Percentiles rank a stretch among this genome's conserved stretches.
Evolutionary conservation across 2,888 invertebrate genomes (phyloP).

Genomic region (Lingula anatina): DNA sequence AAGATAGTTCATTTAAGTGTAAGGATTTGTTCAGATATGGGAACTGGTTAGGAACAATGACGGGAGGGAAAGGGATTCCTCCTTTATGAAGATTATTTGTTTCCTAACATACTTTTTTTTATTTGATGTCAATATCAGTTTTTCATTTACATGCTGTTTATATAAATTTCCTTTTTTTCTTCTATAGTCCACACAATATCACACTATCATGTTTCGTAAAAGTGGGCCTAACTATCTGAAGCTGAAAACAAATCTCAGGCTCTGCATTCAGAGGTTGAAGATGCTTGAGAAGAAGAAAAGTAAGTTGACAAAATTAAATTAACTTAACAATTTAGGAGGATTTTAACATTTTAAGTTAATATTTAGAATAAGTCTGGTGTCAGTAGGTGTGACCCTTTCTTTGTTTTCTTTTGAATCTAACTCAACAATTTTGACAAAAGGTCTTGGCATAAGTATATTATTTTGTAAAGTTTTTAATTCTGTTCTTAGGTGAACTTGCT

Average conservation of each 20-base stretch:
- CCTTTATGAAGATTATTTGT: too few species aligned
- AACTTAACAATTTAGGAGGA: neutral
- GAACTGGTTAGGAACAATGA: too few species aligned
- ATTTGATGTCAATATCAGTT: too few species aligned
- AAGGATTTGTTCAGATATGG: too few species aligned
- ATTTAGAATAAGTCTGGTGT: too few species aligned
- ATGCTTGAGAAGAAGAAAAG: slow-evolving; percentile 85
- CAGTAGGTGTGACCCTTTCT: neutral
- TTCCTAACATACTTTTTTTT: too few species aligned
- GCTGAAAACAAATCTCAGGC: slow-evolving; percentile 89
- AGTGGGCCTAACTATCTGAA: slow-evolving; percentile 89
- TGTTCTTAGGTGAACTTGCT: slow-evolving; percentile 69
- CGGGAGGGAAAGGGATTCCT: too few species aligned
- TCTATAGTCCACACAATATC: too few species aligned
- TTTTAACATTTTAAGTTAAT: neutral
- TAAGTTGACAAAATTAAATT: slow-evolving; percentile 1
- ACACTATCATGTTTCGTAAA: slow-evolving; percentile 66
- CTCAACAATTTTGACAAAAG: neutral
- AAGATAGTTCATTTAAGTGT: too few species aligned
- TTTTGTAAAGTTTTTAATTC: neutral
- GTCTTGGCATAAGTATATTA: neutral
- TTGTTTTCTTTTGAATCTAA: neutral
- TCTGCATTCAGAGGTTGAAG: slow-evolving; percentile 89
- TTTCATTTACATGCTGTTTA: too few species aligned
- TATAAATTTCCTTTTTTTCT: too few species aligned